phyloP scores from a whole-genome alignment of 2,888 invertebrate genomes.

The Teleiodes luculella region DNA sequence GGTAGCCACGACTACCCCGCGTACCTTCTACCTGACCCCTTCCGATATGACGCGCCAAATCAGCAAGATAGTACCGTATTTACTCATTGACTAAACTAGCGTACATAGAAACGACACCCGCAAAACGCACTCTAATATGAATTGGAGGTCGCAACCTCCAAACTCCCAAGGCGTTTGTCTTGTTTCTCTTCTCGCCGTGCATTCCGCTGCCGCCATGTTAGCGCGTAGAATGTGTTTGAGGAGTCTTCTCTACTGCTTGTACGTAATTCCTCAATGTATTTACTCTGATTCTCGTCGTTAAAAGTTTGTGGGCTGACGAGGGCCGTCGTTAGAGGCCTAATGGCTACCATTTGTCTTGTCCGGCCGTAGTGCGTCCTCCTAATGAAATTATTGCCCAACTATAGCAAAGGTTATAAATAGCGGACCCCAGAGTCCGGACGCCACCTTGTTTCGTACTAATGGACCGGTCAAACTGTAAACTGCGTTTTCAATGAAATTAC shows the following conservation, averaged over 20 bases:
- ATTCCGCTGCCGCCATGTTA: too few species aligned
- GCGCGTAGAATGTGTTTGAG: too few species aligned
- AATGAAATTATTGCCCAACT: constrained; percentile 80
- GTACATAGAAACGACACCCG: too few species aligned
- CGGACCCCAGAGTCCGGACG: constrained; percentile 63
- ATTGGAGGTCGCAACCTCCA: too few species aligned
- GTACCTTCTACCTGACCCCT: constrained; percentile 65
- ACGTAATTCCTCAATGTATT: too few species aligned
- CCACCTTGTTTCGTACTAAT: constrained; percentile 76
- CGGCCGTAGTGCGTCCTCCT: constrained; percentile 76
- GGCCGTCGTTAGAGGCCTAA: constrained; percentile 76
- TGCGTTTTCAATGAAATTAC: constrained; percentile 79
- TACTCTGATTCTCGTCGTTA: constrained; percentile 79
- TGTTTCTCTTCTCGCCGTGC: too few species aligned
- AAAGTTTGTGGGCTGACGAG: constrained; percentile 75
- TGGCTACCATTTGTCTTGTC: constrained; percentile 79
- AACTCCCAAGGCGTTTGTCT: too few species aligned
- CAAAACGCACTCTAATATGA: too few species aligned
- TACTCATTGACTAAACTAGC: too few species aligned
- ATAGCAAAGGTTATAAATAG: constrained; percentile 78
- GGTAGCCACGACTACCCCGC: constrained; percentile 18
- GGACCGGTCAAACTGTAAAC: constrained; percentile 79
- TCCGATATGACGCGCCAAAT: constrained; percentile 73
- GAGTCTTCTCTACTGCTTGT: too few species aligned
- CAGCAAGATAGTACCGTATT: constrained; percentile 76